Evolutionary conservation across 2,888 invertebrate species (phyloP).

Genomic region (Cheilosia pagana): DNA sequence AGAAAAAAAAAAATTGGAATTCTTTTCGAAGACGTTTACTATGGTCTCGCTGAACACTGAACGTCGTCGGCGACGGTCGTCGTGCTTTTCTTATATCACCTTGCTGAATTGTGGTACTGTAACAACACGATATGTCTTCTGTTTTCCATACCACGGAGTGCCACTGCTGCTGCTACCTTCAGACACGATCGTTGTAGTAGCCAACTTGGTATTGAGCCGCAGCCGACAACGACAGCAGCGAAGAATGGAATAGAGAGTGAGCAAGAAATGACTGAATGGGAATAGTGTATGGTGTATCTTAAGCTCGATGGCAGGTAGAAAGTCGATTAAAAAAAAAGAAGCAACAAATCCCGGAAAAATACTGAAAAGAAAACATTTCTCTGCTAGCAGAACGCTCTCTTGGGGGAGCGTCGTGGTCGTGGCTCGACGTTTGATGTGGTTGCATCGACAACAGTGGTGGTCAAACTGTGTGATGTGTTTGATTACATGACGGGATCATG

Average conservation of each 20-base stretch:
- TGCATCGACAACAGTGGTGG: constrained; percentile 27
- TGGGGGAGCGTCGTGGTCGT: constrained; percentile 7
- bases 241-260: constrained; percentile 63
- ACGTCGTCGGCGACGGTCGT: constrained; percentile 37
- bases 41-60: constrained; percentile 24
- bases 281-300: constrained; percentile 33
- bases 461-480: constrained; percentile 41
- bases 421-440: constrained; percentile 41
- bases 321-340: constrained; percentile 39
- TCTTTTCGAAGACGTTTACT: constrained; percentile 67
- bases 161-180: constrained; percentile 15
- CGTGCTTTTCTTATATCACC: constrained; percentile 73
- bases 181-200: constrained; percentile 37
- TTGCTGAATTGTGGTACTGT: constrained; percentile 45
- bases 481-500: no score
- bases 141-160: constrained; percentile 61
- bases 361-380: constrained; percentile 68
- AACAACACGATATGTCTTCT: constrained; percentile 56
- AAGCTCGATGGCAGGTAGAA: constrained; percentile 65
- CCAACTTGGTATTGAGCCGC: constrained; percentile 29
- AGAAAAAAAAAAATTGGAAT: constrained; percentile 8
- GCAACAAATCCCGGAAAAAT: constrained; percentile 66
- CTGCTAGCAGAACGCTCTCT: constrained; percentile 41
- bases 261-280: constrained; percentile 58
- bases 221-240: constrained; percentile 16